Base-by-base conservation (phyloP, 2,113 vertebrate species). In the Periophthalmodon schlosseri region DNA sequence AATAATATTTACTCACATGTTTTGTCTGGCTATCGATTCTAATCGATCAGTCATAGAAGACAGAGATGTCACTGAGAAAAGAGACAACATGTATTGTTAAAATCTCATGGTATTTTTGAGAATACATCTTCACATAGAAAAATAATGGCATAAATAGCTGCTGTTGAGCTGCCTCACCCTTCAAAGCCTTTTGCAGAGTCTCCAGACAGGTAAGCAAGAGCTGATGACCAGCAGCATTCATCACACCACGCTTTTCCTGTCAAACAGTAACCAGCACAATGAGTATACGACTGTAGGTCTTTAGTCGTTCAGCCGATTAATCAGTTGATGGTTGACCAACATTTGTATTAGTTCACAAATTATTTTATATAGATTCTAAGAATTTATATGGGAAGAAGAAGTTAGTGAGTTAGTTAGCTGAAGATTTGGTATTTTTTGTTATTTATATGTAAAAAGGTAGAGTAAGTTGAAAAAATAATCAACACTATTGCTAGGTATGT, bases 31-130 rank as follows among this genome's bases (percentile, higher is more conserved):
- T 69, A 99, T 99, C 39, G 97, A 99, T 89, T 99, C 98, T 56
- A 99, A 86, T 60, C 97, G 97, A 78, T 98, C 97, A 0, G 97
- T 99, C 98, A 99, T 99, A 71, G 98, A 96, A 44, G 97, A 95
- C 83, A 99, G 91, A 28, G 98, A 98, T 6, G 97, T 96, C 8
- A 99, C 98, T 99, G 74, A n/a, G 77, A 79, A 71, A 71, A 79
- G 50, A 16, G 18, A 71, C 72, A 6, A 52, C 15, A 46, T 12
- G 3, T 44, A 24, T 49, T 14, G 14, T 44, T n/a, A 21, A 67
- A 11, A 23, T 44, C 10, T 44, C 39, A 44, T 44, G 0, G 5
- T 28, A 5, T 60, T 18, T 5, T 5, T 50, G 49, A 28, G 12
- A 60, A 28, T 23, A 61, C 58, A 61, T 61, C 8, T 18, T 64